Evolutionary conservation across 2,888 invertebrate genomes (phyloP), one percentile per base, ranked within the genome.

Genomic region (Carpatolechia fugitivella): DNA sequence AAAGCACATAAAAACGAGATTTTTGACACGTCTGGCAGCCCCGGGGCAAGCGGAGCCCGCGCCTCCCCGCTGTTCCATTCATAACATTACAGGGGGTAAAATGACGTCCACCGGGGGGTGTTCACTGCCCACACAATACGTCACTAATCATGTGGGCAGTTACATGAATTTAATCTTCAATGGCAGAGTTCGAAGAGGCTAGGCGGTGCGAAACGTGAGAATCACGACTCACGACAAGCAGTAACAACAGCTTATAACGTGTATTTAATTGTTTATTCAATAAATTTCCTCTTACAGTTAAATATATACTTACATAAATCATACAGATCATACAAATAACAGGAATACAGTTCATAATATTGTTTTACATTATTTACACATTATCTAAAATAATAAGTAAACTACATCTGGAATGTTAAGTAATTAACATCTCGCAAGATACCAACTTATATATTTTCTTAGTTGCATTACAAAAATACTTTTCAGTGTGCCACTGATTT

Each of bases 61-160:
- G n/a, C n/a, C n/a, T n/a, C n/a, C n/a, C n/a, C n/a, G n/a, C n/a
- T n/a, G n/a, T n/a, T n/a, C n/a, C n/a, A n/a, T n/a, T n/a, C n/a
- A n/a, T n/a, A n/a, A n/a, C n/a, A n/a, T n/a, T n/a, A n/a, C n/a
- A n/a, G n/a, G n/a, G n/a, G n/a, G n/a, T n/a, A n/a, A n/a, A n/a
- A n/a, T n/a, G n/a, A n/a, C n/a, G n/a, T n/a, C n/a, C n/a, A n/a
- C n/a, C n/a, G n/a, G n/a, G n/a, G n/a, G n/a, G n/a, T n/a, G n/a
- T n/a, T n/a, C n/a, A n/a, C 24, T 4, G 3, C 6, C 24, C 35
- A n/a, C 54, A 76, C 71, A 76, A 75, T 78, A 71, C 69, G 55
- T 55, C 55, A 59, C 61, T 76, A 74, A 79, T 78, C 72, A 74
- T 75, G 68, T 70, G 75, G 64, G 65, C 56, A 61, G 60, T 64